phyloP scores from a whole-genome alignment of 2,113 vertebrate species.

The Ophthalmolycus amberensis region DNA sequence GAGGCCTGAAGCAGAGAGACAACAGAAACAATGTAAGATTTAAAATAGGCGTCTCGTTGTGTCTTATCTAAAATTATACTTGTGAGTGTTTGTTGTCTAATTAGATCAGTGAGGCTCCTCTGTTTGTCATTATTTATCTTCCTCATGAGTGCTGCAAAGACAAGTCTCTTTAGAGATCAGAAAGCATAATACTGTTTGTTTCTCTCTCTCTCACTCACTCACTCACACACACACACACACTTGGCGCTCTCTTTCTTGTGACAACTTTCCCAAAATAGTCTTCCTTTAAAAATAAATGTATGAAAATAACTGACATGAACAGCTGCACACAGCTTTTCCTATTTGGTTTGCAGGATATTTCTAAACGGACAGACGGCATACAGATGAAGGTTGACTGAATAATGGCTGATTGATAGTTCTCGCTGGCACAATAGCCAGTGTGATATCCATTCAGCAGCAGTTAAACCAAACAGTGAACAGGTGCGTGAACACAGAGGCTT shows the following conservation, averaged over 20 bases:
- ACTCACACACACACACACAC: neutral
- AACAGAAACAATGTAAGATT: neutral
- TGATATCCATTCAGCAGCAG: constrained; percentile 38
- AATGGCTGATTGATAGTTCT: constrained; percentile 13
- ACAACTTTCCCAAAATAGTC: constrained; percentile 55
- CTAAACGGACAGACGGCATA: neutral
- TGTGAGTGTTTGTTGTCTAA: constrained; percentile 22
- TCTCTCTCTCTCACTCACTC: neutral
- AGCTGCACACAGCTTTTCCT: neutral
- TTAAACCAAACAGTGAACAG: constrained; percentile 63
- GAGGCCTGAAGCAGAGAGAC: neutral
- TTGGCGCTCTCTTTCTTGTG: constrained; percentile 7
- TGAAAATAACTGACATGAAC: constrained; percentile 42
- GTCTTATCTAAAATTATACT: constrained; percentile 17
- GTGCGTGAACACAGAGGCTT: constrained; percentile 49
- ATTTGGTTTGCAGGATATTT: neutral
- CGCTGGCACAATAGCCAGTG: constrained; percentile 8
- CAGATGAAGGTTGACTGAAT: constrained; percentile 23
- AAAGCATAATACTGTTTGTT: neutral
- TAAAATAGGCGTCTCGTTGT: neutral
- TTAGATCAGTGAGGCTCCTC: constrained; percentile 36
- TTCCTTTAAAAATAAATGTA: constrained; percentile 25
- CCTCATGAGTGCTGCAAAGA: constrained; percentile 34
- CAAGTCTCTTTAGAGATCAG: constrained; percentile 29
- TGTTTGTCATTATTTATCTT: constrained; percentile 14